phyloP scores from a whole-genome alignment of 2,797 vertebrate genomes.

The Enteromius anoplus region DNA sequence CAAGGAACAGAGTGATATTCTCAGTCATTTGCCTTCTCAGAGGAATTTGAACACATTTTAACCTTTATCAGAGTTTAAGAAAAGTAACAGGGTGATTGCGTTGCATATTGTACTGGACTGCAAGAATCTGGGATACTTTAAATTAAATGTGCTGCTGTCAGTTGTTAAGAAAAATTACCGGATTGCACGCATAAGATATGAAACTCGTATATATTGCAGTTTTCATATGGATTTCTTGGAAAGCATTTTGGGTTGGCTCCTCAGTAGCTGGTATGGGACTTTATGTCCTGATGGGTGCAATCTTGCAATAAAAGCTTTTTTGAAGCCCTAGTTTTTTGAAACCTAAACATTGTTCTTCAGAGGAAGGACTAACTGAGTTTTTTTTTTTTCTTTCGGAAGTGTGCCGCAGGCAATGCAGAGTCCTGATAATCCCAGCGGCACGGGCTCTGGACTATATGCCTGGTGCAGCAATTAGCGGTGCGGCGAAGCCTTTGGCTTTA shows the following conservation, averaged over 20 bases:
- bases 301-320: conserved; percentile 34
- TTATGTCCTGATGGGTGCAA: conserved; percentile 17
- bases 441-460: conserved; percentile 25
- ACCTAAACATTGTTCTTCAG: conserved; percentile 35
- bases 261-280: conserved; percentile 2
- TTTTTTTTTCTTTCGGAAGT: conserved; percentile 13
- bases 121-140: conserved; percentile 36
- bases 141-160: conserved; percentile 17
- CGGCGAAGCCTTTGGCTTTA: conserved; percentile 63
- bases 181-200: conserved; percentile 44
- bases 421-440: conserved; percentile 40
- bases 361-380: conserved; percentile 2
- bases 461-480: conserved; percentile 50
- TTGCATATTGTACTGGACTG: conserved; percentile 48
- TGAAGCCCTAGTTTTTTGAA: conserved; percentile 12
- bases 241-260: conserved; percentile 8
- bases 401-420: conserved; percentile 39
- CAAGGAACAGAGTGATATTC: conserved; percentile 35
- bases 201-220: conserved; percentile 25
- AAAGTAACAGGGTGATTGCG: conserved; percentile 38
- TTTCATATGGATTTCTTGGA: conserved; percentile 33
- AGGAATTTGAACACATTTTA: conserved; percentile 53
- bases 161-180: conserved; percentile 44
- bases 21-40: conserved; percentile 32
- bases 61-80: conserved; percentile 48